phyloP scores from a whole-genome alignment of 1,140 invertebrate species.

The Gonioctena quinquepunctata region DNA sequence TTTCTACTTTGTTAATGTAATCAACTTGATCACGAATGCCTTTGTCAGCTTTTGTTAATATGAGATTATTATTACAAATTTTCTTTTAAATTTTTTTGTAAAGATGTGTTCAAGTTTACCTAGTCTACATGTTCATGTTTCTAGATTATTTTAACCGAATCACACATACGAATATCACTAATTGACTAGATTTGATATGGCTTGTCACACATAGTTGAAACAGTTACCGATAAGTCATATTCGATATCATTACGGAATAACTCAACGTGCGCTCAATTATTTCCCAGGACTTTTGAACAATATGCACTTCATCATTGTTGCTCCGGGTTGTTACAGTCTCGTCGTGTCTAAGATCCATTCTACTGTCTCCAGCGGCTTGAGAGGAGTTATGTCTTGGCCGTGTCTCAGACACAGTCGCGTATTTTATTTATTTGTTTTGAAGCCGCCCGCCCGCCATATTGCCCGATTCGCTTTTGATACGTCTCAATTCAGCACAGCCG shows the following conservation, averaged over 20 bases:
- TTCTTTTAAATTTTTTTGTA: no score
- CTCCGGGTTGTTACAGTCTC: conserved; percentile 34
- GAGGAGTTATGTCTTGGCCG: conserved; percentile 44
- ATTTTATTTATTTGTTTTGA: conserved; percentile 20
- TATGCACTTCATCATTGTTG: conserved; percentile 42
- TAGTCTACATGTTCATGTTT: no score
- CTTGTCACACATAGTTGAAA: neutral
- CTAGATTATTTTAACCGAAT: no score
- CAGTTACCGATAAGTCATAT: neutral
- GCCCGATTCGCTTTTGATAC: conserved; percentile 35
- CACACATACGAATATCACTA: no score
- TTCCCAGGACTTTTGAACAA: conserved; percentile 16
- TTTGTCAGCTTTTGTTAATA: no score
- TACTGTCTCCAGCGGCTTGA: conserved; percentile 39
- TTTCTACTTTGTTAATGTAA: no score
- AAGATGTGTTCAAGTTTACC: no score
- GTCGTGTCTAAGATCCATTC: conserved; percentile 46
- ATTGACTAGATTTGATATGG: no score
- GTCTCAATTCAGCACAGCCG: conserved; percentile 31
- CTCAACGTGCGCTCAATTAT: conserved; percentile 18
- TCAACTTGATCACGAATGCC: no score
- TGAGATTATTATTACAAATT: no score
- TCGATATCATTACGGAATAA: conserved; percentile 11
- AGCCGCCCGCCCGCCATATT: conserved; percentile 33
- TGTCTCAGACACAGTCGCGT: conserved; percentile 34